phyloP scores from a whole-genome alignment of 2,113 vertebrate genomes.

The Paramisgurnus dabryanus region DNA sequence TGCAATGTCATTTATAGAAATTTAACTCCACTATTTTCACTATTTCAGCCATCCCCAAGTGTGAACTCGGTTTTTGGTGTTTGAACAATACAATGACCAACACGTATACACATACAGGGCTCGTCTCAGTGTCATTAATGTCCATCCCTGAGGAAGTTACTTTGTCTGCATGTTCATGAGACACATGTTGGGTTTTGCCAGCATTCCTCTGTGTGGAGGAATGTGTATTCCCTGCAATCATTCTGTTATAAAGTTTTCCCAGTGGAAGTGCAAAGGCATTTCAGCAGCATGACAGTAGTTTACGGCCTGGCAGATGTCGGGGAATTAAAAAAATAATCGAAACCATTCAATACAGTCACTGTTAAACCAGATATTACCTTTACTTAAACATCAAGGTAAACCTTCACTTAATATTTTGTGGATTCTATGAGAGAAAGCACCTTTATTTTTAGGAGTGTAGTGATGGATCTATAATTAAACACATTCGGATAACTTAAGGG shows the following conservation, averaged over 20 bases:
- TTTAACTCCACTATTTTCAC: background rate
- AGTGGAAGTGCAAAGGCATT: constrained; percentile 39
- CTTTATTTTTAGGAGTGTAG: too few species aligned
- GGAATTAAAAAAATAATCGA: background rate
- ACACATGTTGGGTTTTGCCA: constrained; percentile 10
- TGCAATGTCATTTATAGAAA: too few species aligned
- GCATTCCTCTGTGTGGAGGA: constrained; percentile 11
- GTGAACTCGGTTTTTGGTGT: background rate
- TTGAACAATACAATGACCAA: constrained; percentile 32
- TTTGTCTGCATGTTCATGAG: constrained; percentile 1
- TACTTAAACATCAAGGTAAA: too few species aligned
- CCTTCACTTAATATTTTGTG: too few species aligned
- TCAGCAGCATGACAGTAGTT: constrained; percentile 39
- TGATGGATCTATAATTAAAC: too few species aligned
- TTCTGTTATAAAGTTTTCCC: constrained; percentile 42
- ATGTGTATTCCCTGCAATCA: constrained; percentile 21
- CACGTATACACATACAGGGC: constrained; percentile 9
- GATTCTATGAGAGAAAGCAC: too few species aligned
- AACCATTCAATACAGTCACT: background rate
- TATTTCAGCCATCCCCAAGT: background rate
- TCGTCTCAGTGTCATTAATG: constrained; percentile 20
- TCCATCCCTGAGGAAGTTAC: constrained; percentile 28
- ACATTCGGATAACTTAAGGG: too few species aligned
- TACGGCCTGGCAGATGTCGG: background rate
- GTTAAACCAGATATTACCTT: background rate